phyloP scores from a whole-genome alignment of 2,113 vertebrate genomes.

The Corythoichthys intestinalis region DNA sequence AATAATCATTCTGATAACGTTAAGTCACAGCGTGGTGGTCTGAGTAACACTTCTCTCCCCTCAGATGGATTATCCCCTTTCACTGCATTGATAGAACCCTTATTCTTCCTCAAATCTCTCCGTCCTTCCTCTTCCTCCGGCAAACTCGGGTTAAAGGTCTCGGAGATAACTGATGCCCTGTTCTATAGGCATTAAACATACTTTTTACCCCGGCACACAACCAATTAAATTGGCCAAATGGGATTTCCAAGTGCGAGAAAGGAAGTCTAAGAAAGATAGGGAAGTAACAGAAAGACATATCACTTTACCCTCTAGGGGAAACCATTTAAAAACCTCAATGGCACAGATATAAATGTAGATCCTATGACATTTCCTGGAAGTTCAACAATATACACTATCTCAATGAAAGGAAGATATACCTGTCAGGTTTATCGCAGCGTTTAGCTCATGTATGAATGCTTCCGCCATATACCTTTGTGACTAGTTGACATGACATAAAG shows the following conservation, averaged over 20 bases:
- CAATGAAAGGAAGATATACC: constrained; percentile 2
- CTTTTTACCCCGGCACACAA: constrained; percentile 13
- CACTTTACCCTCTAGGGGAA: background rate
- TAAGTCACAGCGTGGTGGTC: constrained; percentile 40
- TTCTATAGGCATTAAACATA: constrained; percentile 23
- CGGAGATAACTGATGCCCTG: constrained; percentile 33
- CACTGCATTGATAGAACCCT: constrained; percentile 37
- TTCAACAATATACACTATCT: background rate
- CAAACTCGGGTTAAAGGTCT: constrained; percentile 43
- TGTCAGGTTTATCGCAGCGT: background rate
- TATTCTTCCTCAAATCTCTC: constrained; percentile 42
- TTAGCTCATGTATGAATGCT: background rate
- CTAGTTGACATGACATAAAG: background rate
- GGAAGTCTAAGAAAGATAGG: constrained; percentile 13
- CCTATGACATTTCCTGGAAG: background rate
- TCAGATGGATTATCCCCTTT: constrained; percentile 47
- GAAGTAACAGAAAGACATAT: constrained; percentile 15
- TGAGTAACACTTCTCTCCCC: constrained; percentile 46
- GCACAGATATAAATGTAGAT: constrained; percentile 11
- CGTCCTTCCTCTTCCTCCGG: constrained; percentile 27
- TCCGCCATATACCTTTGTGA: background rate
- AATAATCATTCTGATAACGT: constrained; percentile 48
- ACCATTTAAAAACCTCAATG: constrained; percentile 5
- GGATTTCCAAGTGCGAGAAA: constrained; percentile 19
- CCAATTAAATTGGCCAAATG: constrained; percentile 32